Base-by-base conservation (phyloP, 2,797 vertebrate species). In the Lithobates sylvaticus region DNA sequence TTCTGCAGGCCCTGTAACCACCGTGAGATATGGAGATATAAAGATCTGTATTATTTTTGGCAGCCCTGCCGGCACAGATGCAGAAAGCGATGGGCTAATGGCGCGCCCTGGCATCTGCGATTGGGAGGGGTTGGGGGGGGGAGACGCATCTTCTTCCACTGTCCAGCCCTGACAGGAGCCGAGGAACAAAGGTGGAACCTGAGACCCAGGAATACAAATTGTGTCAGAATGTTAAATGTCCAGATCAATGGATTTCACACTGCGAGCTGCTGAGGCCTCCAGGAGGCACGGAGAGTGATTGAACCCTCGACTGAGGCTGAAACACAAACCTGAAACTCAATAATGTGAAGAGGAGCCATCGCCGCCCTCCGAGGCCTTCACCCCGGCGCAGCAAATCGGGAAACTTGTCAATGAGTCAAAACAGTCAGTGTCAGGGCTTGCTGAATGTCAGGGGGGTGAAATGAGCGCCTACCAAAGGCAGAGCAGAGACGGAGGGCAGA, bases 391-490 rank as follows among this genome's bases (percentile, higher is more conserved):
- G 95, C 96, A 98, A 97, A 97, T 97, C 97, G 96, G 96, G 96
- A 95, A 94, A 94, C 96, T 96, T 97, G 96, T 96, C 95, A 95
- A 84, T 93, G 94, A 97, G 95, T 96, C 95, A 96, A 95, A 97
- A 96, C 96, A 97, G 83, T 89, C 88, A 86, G 89, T 91, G 90
- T 90, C 92, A 93, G 79, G 81, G 67, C 91, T 88, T 82, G 86
- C 88, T 92, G 91, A 92, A 92, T 92, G 92, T 93, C 93, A 93
- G 90, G 88, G 88, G 92, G 91, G 92, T 93, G 91, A 92, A 91
- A 90, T 85, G 92, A 81, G 50, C 76, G 4, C 6, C 81, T 29
- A 39, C 64, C 29, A 10, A 44, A 32, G 73, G 72, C 39, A 86
- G 73, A 81, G 3, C 71, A 58, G 78, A 42, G 42, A 75, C 29